Evolutionary conservation across 2,797 vertebrate genomes (phyloP).

Genomic region (Sciaenops ocellatus): DNA sequence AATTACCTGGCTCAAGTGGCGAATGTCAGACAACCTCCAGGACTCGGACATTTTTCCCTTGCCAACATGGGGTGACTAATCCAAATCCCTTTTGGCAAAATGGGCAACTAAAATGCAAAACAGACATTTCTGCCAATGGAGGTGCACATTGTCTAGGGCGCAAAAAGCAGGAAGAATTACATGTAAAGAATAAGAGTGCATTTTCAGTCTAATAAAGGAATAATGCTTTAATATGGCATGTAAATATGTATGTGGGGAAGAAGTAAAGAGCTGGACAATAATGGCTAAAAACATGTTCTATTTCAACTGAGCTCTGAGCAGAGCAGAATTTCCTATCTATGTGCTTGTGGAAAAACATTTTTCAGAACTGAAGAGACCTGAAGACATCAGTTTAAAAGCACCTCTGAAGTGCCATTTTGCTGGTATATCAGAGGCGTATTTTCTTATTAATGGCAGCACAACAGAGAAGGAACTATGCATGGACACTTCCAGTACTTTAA

Average conservation of each 20-base stretch:
- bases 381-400: conserved; percentile 14
- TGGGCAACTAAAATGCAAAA: conserved; percentile 24
- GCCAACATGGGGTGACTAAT: conserved; percentile 37
- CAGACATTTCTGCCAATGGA: conserved; percentile 11
- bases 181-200: not conserved
- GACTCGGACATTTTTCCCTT: conserved; percentile 7
- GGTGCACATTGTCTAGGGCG: not conserved
- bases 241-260: not conserved
- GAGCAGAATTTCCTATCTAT: not conserved
- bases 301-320: not conserved
- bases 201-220: not conserved
- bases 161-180: not conserved
- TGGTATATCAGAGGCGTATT: conserved; percentile 7
- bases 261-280: not conserved
- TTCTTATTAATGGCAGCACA: conserved; percentile 40
- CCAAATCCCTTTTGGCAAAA: conserved; percentile 23
- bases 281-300: not conserved
- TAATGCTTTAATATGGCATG: not conserved
- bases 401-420: conserved; percentile 26
- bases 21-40: conserved; percentile 37
- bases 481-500: conserved; percentile 24
- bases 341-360: conserved; percentile 1
- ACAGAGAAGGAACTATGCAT: not conserved
- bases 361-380: not conserved
- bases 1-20: conserved; percentile 13